A percentile compares a stretch with the other conserved stretches of the same genome.
phyloP scores from a whole-genome alignment of 2,888 invertebrate species.

The Gastrophysa polygoni region DNA sequence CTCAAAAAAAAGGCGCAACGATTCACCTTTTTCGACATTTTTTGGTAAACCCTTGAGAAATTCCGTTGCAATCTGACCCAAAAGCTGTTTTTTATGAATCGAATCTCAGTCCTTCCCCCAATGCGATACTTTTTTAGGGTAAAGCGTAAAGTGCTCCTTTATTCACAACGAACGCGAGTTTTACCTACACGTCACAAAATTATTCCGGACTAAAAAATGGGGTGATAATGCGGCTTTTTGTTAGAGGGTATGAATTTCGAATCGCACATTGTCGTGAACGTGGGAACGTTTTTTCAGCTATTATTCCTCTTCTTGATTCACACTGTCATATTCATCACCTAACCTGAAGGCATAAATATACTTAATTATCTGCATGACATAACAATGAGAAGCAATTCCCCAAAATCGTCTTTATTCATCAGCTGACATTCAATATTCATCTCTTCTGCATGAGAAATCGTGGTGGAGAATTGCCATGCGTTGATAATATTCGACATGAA shows the following conservation, averaged over 20 bases:
- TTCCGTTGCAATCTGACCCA: slow-evolving; percentile 50
- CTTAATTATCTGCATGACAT: no score
- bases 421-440: no score
- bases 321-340: slow-evolving; percentile 24
- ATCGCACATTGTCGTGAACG: slow-evolving; percentile 40
- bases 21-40: slow-evolving; percentile 34
- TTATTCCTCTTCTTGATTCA: slow-evolving; percentile 17
- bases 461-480: no score
- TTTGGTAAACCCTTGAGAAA: slow-evolving; percentile 51
- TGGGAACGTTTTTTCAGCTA: slow-evolving; percentile 41
- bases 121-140: slow-evolving; percentile 43
- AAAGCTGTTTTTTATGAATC: slow-evolving; percentile 47
- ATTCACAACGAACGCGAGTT: slow-evolving; percentile 48
- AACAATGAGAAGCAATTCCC: no score
- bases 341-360: no score
- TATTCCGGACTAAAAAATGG: slow-evolving; percentile 44
- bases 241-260: slow-evolving; percentile 48
- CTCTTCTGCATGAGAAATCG: no score
- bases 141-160: slow-evolving; percentile 52
- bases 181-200: slow-evolving; percentile 52
- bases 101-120: slow-evolving; percentile 5
- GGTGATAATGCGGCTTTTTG: slow-evolving; percentile 46
- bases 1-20: slow-evolving; percentile 20
- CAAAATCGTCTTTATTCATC: no score
- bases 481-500: no score